A percentile compares a stretch with the other conserved stretches of the same genome.
These are phyloP conservation scores for Callyntrura guangdongensis DNA, from an alignment of 2,888 invertebrate species.

Conservation along the genomic window DNA sequence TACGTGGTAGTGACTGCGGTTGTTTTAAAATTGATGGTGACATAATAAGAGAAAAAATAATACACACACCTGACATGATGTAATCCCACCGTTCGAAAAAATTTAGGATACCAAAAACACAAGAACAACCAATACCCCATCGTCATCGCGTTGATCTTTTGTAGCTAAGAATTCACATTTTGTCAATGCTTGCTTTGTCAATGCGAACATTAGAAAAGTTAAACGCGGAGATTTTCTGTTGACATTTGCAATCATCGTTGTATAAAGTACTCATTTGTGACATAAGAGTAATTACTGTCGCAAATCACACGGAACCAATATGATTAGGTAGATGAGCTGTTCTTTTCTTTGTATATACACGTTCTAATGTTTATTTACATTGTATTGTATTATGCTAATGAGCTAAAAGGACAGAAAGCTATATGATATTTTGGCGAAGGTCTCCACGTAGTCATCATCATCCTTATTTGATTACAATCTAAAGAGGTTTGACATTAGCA, in stretches of 20 bases:
- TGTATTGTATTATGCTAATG: conserved; percentile 49
- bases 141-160: not conserved
- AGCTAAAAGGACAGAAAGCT: conserved; percentile 23
- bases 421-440: conserved; percentile 43
- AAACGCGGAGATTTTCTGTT: conserved; percentile 2
- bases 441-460: conserved; percentile 27
- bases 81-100: not conserved
- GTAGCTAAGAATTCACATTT: not conserved
- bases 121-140: not conserved
- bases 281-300: conserved; percentile 51
- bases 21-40: conserved; percentile 1
- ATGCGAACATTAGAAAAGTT: not conserved
- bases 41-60: not conserved
- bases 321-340: conserved; percentile 5
- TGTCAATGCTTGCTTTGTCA: conserved; percentile 27
- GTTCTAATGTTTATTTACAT: conserved; percentile 19
- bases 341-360: not conserved
- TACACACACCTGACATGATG: conserved; percentile 12
- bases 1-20: not conserved
- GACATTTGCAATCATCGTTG: conserved; percentile 7
- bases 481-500: conserved; percentile 27
- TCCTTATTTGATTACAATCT: conserved; percentile 48
- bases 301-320: conserved; percentile 58
- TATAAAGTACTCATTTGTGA: not conserved
- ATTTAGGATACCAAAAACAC: not conserved